A percentile compares a stretch with the other conserved stretches of the same genome.
phyloP scores from a whole-genome alignment of 2,888 invertebrate species.

The Axea sp. region DNA sequence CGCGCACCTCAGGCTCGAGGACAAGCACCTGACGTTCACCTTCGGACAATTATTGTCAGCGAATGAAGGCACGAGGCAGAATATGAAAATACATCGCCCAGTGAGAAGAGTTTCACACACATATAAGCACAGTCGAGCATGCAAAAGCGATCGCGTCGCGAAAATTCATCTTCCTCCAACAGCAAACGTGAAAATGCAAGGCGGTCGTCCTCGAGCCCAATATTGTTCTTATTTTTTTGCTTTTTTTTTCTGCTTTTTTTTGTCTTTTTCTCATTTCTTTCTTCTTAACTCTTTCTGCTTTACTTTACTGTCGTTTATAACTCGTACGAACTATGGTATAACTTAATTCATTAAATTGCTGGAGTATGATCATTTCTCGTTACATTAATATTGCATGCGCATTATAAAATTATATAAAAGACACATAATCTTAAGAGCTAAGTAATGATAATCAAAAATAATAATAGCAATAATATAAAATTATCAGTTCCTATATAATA shows the following conservation, averaged over 20 bases:
- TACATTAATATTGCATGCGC: conserved; percentile 71
- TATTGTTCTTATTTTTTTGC: conserved; percentile 69
- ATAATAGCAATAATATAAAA: conserved; percentile 59
- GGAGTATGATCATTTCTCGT: conserved; percentile 57
- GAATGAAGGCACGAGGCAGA: conserved; percentile 63
- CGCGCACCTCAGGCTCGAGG: conserved; percentile 79
- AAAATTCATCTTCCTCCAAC: conserved; percentile 51
- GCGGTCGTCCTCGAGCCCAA: conserved; percentile 79
- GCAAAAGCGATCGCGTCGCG: conserved; percentile 57
- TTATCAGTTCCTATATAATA: conserved; percentile 53
- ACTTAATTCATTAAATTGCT: conserved; percentile 62
- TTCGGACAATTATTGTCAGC: conserved; percentile 70
- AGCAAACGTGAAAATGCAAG: conserved; percentile 52
- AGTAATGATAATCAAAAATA: conserved; percentile 61
- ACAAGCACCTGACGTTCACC: conserved; percentile 76
- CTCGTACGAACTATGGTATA: conserved; percentile 52
- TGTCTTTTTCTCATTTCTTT: conserved; percentile 26
- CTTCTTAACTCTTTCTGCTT: conserved; percentile 19
- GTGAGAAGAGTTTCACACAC: conserved; percentile 55
- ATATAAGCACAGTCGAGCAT: conserved; percentile 60
- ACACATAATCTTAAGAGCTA: conserved; percentile 41
- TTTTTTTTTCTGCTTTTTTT: too few species aligned
- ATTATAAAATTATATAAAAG: conserved; percentile 64
- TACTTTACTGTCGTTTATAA: conserved; percentile 29
- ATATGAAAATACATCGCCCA: conserved; percentile 70